Evolutionary conservation across 2,888 invertebrate genomes (phyloP), one percentile per base, ranked within the genome.

Genomic region (Cheilosia variabilis): DNA sequence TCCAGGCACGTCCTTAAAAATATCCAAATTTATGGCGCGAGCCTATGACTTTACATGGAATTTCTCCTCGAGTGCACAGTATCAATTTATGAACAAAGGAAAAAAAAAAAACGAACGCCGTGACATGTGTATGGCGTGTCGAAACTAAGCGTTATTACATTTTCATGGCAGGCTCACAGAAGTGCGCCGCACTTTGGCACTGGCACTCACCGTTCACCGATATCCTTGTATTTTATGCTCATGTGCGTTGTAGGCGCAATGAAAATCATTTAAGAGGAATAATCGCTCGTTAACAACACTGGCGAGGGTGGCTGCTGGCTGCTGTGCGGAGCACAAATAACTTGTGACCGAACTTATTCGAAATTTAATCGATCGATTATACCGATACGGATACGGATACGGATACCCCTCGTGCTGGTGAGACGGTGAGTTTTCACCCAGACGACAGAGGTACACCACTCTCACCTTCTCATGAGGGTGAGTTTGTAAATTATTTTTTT

Each of bases 341-440:
- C 77, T 72, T 82, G 72, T 37, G 66, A 55, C 66, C 53, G 2
- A 65, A 78, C 55, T 77, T 68, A 62, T 76, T 81, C 45, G 69
- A 76, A 69, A 63, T 76, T 76, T 71, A 77, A 71, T 77, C 71
- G 53, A 82, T 82, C 66, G 66, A 71, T 47, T 3, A 10, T 31
- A 2, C 2, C 1, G 31, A 37, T 13, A 13, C n/a, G n/a, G n/a
- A n/a, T n/a, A n/a, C n/a, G n/a, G n/a, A 10, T 31, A 2, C 2
- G 0, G 31, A 37, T 13, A 13, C 34, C 37, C 19, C 31, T 2
- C n/a, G 31, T 19, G 15, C 37, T 65, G 77, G 65, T 77, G 60
- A 15, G 65, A 47, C 22, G 4, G 19, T 19, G 19, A 17, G 3
- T 17, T 47, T 19, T 47, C 19, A 47, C 2, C 17, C 19, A 47